Conservation (phyloP, 2,888 invertebrate genomes). For the Oscheius sp. region DNA sequence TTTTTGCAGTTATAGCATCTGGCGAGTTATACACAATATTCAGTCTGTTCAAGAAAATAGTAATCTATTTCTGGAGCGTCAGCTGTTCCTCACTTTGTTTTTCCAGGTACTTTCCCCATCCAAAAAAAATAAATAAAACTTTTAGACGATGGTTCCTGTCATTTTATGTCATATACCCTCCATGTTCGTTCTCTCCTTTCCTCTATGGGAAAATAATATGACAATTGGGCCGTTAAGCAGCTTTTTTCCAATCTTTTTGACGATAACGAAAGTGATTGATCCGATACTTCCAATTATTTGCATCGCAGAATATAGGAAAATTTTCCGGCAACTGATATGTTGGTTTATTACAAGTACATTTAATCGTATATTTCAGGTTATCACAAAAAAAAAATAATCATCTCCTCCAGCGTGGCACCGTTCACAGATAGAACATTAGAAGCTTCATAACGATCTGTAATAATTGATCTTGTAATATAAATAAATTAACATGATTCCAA, state of each 20-base stretch:
- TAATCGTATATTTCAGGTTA: too few species aligned
- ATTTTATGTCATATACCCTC: conserved; percentile 9
- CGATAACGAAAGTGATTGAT: conserved; percentile 15
- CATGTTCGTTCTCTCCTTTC: conserved; percentile 22
- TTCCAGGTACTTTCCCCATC: too few species aligned
- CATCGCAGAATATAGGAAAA: not conserved
- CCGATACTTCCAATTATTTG: conserved; percentile 3
- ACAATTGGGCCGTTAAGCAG: conserved; percentile 19
- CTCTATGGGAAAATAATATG: conserved; percentile 16
- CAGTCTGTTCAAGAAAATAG: not conserved
- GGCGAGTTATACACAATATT: not conserved
- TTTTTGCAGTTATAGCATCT: conserved; percentile 8
- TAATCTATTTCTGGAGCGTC: conserved; percentile 1
- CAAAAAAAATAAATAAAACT: not conserved
- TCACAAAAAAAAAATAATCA: too few species aligned
- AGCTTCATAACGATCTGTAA: too few species aligned
- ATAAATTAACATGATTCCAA: too few species aligned
- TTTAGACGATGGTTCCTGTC: conserved; percentile 13
- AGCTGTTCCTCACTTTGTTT: conserved; percentile 5
- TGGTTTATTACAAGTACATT: too few species aligned
- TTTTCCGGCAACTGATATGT: too few species aligned
- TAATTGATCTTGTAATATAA: too few species aligned
- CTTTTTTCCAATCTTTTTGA: conserved; percentile 11
- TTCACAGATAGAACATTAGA: too few species aligned
- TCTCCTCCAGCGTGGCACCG: too few species aligned